Evolutionary conservation across 2,888 invertebrate species (phyloP), one percentile per base, ranked within the genome.

Genomic region (Myopa testacea): DNA sequence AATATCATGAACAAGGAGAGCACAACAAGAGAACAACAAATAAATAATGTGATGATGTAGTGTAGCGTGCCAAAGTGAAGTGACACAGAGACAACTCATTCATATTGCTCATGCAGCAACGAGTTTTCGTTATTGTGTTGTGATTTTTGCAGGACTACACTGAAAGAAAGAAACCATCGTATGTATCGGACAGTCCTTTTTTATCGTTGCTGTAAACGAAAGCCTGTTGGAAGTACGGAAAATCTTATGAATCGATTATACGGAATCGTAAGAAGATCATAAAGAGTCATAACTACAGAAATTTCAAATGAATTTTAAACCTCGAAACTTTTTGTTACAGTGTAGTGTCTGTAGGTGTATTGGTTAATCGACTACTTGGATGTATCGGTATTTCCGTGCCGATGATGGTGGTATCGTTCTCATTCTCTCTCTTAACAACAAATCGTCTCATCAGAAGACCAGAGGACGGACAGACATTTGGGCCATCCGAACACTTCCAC

Each of bases 391-490:
- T 50, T 50, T 50, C 50, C 3, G 0, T 16, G 40, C 16, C 40
- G n/a, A 19, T 68, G 19, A 40, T 38, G 45, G 7, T 68, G 14
- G 67, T 40, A 67, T 40, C 50, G 5, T n/a, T 50, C 19, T 70
- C 37, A 16, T 16, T 67, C 6, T 52, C 55, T 70, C 70, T 70
- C 55, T 70, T 70, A n/a, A 26, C 70, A 70, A 70, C 34, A 55
- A 16, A 5, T 40, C 26, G 34, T 62, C 62, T 26, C 26, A n/a
- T 12, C 58, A n/a, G 58, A n/a, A 58, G 58, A 16, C 16, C 1
- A 26, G 26, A 26, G 26, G 26, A 26, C 26, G 26, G 8, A 40
- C 67, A 5, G 0, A 45, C 8, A 19, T 37, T 45, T 45, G 45
- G 3, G 45, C 45, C 45, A 45, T 45, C 40, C 67, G 50, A 50